Evolutionary conservation across 2,113 vertebrate genomes (phyloP).

Genomic region (Calypte anna): DNA sequence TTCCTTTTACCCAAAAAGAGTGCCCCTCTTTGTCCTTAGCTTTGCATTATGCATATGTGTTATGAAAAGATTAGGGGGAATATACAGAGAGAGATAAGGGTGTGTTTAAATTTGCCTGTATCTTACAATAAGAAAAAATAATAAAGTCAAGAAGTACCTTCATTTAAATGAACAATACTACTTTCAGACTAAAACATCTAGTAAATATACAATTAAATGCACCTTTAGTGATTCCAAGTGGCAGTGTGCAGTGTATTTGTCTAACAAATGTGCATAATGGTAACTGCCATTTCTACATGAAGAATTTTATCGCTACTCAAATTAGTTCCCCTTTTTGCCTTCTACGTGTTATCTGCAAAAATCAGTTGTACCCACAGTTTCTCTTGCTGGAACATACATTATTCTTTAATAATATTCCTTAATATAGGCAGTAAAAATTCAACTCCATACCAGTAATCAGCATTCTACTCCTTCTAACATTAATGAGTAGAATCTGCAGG

Average conservation of each 20-base stretch:
- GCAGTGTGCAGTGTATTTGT: background rate
- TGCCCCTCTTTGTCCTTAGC: background rate
- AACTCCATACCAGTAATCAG: background rate
- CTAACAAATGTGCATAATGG: background rate
- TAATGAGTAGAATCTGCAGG: background rate
- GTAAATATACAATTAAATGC: constrained; percentile 6
- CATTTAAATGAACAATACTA: background rate
- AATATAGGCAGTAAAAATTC: background rate
- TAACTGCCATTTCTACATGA: background rate
- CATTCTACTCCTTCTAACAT: background rate
- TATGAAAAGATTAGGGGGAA: background rate
- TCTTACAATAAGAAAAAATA: background rate
- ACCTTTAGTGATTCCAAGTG: background rate
- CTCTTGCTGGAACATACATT: background rate
- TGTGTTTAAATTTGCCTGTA: background rate
- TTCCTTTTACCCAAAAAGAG: background rate
- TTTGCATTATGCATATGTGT: background rate
- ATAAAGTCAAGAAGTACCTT: background rate
- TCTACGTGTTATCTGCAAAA: background rate
- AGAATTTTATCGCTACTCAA: background rate
- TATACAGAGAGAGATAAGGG: accelerated
- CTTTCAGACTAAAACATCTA: background rate
- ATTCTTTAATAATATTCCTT: background rate
- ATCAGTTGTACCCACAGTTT: background rate
- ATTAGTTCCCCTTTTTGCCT: background rate